These are phyloP conservation scores for Brachionus rubens DNA, from an alignment of 1,140 invertebrate genomes.

Conservation along the genomic window DNA sequence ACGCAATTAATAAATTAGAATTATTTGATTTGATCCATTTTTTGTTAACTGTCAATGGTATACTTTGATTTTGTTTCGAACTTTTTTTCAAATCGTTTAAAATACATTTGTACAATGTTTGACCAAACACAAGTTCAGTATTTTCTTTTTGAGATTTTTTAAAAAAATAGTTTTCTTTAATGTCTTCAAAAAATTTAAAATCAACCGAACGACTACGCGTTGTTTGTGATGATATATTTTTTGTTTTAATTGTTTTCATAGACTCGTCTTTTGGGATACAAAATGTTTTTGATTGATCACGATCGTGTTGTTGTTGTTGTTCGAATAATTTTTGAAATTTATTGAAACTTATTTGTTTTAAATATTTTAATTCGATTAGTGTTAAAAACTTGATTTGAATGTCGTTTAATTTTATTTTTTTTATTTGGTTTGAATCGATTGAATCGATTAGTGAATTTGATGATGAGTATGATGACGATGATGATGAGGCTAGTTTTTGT, in stretches of 20 bases:
- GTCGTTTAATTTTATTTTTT: constrained; percentile 13
- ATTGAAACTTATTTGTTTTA: constrained; percentile 42
- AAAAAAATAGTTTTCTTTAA: constrained; percentile 42
- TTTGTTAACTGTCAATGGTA: background rate
- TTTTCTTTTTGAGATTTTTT: constrained; percentile 1
- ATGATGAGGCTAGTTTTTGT: background rate
- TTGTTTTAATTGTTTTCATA: constrained; percentile 41
- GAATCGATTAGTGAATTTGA: background rate
- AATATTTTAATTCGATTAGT: constrained; percentile 43
- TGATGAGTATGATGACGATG: background rate
- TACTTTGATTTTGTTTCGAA: background rate
- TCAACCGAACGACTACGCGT: constrained; percentile 17
- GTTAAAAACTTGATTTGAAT: constrained; percentile 39
- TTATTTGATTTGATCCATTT: constrained; percentile 32
- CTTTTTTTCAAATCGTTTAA: constrained; percentile 35
- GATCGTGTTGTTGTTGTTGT: background rate
- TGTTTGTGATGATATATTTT: background rate
- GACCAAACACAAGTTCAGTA: constrained; percentile 16
- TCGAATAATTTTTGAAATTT: constrained; percentile 1
- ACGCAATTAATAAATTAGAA: constrained; percentile 32
- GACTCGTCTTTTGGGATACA: constrained; percentile 37
- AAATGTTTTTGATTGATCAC: background rate
- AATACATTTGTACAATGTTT: constrained; percentile 45
- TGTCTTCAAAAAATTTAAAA: constrained; percentile 43
- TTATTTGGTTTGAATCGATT: background rate